Evolutionary conservation across 2,797 vertebrate genomes (phyloP).

Genomic region (Buceros bicornis): DNA sequence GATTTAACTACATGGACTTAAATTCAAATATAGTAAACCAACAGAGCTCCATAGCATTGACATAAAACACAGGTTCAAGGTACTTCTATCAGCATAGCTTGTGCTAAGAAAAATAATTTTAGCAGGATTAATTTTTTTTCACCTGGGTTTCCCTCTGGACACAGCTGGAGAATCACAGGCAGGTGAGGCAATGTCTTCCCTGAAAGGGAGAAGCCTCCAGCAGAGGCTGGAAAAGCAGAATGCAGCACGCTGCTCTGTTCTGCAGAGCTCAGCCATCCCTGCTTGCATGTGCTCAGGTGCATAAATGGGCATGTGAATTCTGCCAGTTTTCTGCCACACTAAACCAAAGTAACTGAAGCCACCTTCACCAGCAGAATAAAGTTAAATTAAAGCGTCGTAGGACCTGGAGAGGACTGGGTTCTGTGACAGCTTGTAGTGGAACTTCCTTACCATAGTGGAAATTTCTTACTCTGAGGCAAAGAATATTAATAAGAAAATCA

Average conservation of each 20-base stretch:
- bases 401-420: background rate
- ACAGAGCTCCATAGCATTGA: background rate
- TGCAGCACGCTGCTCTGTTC: background rate
- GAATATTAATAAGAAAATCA: conserved; percentile 46
- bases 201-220: background rate
- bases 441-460: conserved; percentile 1
- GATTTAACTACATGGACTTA: conserved; percentile 30
- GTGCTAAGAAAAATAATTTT: background rate
- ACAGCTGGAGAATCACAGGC: background rate
- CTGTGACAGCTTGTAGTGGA: background rate
- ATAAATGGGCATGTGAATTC: background rate
- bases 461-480: conserved; percentile 1
- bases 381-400: background rate
- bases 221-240: background rate
- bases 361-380: background rate
- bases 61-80: background rate
- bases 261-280: background rate
- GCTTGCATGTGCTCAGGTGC: background rate
- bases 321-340: background rate
- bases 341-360: background rate
- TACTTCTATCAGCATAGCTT: background rate
- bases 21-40: background rate
- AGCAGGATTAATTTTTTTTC: background rate
- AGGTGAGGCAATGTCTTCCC: background rate
- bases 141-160: background rate